Conservation (phyloP, 2,797 vertebrate genomes). For the Amblyraja radiata region DNA sequence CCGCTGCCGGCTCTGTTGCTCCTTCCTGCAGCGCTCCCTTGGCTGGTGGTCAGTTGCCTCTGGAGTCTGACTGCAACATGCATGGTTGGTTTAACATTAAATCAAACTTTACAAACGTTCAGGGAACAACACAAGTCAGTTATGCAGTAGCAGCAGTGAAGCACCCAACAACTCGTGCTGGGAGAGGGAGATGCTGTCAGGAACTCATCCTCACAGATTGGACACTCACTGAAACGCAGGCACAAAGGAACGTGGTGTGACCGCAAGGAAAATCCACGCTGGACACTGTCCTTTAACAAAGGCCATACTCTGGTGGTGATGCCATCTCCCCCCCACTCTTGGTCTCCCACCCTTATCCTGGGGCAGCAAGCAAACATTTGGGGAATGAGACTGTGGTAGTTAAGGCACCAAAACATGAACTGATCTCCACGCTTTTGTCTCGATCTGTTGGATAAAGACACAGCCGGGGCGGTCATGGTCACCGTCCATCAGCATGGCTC, state of each 20-base stretch:
- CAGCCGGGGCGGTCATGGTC: background rate
- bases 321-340: background rate
- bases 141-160: background rate
- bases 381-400: background rate
- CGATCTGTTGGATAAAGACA: background rate
- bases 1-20: constrained; percentile 45
- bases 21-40: constrained; percentile 44
- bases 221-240: background rate
- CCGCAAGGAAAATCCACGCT: background rate
- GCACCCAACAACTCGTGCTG: background rate
- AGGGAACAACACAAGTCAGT: background rate
- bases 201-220: background rate
- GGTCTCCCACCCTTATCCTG: background rate
- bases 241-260: background rate
- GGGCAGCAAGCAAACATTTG: background rate
- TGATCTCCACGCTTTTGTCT: background rate
- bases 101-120: background rate
- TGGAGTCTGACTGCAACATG: background rate
- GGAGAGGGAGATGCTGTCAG: background rate
- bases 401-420: background rate
- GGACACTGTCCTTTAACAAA: background rate
- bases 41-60: constrained; percentile 40
- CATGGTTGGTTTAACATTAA: background rate
- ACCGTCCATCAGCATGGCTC: background rate
- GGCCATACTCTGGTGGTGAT: background rate